Evolutionary conservation across 2,888 invertebrate genomes (phyloP).

Genomic region (Leucophenga montana): DNA sequence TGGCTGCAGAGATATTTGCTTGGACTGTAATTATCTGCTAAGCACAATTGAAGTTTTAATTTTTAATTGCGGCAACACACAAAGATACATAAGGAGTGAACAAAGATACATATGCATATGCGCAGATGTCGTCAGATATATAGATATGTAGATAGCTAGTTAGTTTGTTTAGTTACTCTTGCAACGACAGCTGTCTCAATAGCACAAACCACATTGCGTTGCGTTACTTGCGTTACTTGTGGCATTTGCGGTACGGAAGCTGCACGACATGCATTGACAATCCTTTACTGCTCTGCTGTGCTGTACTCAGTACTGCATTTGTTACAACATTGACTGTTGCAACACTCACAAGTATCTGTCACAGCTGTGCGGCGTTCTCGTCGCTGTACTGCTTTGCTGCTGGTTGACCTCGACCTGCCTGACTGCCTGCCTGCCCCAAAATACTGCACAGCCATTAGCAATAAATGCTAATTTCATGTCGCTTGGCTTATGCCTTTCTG

Average conservation of each 20-base stretch:
- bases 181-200: background rate
- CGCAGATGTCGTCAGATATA: too few species aligned
- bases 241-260: background rate
- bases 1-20: background rate
- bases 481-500: background rate
- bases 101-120: background rate
- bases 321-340: too few species aligned
- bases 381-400: background rate
- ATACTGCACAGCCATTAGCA: constrained; percentile 13
- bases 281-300: background rate
- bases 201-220: constrained; percentile 1
- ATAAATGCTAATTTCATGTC: constrained; percentile 24
- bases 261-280: background rate
- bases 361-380: background rate
- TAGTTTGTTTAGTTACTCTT: background rate
- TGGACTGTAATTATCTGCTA: constrained; percentile 24
- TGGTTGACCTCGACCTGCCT: background rate
- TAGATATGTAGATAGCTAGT: background rate
- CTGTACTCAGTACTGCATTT: background rate
- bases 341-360: background rate
- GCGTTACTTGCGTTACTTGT: constrained; percentile 1
- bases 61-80: constrained; percentile 32
- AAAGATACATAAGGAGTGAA: background rate
- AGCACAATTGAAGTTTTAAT: constrained; percentile 31
- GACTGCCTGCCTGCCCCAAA: background rate